phyloP scores from a whole-genome alignment of 2,113 vertebrate genomes.

The Hirundichthys speculiger region DNA sequence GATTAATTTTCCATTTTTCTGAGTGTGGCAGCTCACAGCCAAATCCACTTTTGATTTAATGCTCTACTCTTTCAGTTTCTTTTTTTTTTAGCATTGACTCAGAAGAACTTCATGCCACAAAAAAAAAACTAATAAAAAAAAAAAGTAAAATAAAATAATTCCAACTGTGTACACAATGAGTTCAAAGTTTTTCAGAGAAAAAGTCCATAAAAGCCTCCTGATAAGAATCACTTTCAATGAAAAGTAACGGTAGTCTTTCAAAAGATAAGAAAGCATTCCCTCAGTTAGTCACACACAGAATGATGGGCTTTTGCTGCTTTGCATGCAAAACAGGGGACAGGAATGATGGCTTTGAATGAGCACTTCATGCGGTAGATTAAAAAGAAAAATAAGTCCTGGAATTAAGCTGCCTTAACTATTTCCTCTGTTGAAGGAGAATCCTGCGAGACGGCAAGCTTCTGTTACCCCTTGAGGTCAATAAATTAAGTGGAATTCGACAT shows the following conservation, averaged over 20 bases:
- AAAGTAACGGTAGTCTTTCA: constrained; percentile 49
- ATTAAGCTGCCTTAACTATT: constrained; percentile 45
- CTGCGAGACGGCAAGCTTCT: neutral
- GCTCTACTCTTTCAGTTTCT: constrained; percentile 29
- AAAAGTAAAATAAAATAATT: constrained; percentile 3
- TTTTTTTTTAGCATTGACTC: constrained; percentile 26
- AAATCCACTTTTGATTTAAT: constrained; percentile 57
- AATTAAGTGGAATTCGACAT: constrained; percentile 25
- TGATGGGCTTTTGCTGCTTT: constrained; percentile 23
- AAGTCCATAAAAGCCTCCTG: constrained; percentile 37
- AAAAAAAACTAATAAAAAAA: neutral
- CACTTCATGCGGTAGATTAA: neutral
- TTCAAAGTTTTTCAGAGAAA: constrained; percentile 49
- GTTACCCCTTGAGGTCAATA: constrained; percentile 20
- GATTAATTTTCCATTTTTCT: constrained; percentile 32
- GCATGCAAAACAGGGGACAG: constrained; percentile 9
- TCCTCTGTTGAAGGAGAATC: constrained; percentile 7
- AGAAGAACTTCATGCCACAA: constrained; percentile 22
- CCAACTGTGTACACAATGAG: constrained; percentile 38
- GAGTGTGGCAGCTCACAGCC: constrained; percentile 19
- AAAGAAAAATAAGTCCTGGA: constrained; percentile 26
- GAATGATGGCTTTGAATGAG: constrained; percentile 49
- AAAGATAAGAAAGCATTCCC: constrained; percentile 56
- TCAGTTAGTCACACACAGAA: constrained; percentile 32
- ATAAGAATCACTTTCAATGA: constrained; percentile 62